A percentile compares a stretch with the other conserved stretches of the same genome.
Conservation (phyloP, 2,888 invertebrate species). For the Steromphala cineraria region DNA sequence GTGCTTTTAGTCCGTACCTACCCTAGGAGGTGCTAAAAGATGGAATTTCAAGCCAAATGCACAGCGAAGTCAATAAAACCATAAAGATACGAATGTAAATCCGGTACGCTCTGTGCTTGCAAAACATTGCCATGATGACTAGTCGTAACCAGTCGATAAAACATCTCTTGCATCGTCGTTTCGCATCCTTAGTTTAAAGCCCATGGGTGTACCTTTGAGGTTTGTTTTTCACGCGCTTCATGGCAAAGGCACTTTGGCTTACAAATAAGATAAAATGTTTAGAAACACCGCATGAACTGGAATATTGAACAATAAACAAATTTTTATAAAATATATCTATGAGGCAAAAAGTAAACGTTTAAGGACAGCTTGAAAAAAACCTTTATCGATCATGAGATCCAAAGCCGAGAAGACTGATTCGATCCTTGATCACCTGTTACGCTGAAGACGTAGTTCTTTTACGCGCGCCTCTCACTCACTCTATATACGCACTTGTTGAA, state of each 20-base stretch:
- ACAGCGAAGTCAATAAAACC: conserved; percentile 4
- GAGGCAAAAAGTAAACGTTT: no score
- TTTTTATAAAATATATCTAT: no score
- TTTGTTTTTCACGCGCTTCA: neutral
- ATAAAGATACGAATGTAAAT: neutral
- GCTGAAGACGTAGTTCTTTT: no score
- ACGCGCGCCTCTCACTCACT: no score
- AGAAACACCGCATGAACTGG: no score
- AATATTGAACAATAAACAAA: no score
- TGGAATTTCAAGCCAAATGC: neutral
- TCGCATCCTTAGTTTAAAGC: neutral
- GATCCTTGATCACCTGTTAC: no score
- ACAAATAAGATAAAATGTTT: no score
- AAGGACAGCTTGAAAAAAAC: no score
- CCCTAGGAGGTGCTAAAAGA: neutral
- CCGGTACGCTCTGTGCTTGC: neutral
- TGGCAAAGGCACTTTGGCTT: neutral
- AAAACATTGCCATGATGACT: neutral
- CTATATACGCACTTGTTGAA: no score
- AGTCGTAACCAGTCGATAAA: neutral
- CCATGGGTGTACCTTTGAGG: neutral
- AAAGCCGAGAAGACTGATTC: no score
- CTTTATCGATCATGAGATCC: no score
- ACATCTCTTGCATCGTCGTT: neutral
- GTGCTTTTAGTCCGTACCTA: conserved; percentile 1